Percentiles rank a stretch among this genome's conserved stretches.
Conservation (phyloP, 1,140 invertebrate species). For the Marisa cornuarietis region DNA sequence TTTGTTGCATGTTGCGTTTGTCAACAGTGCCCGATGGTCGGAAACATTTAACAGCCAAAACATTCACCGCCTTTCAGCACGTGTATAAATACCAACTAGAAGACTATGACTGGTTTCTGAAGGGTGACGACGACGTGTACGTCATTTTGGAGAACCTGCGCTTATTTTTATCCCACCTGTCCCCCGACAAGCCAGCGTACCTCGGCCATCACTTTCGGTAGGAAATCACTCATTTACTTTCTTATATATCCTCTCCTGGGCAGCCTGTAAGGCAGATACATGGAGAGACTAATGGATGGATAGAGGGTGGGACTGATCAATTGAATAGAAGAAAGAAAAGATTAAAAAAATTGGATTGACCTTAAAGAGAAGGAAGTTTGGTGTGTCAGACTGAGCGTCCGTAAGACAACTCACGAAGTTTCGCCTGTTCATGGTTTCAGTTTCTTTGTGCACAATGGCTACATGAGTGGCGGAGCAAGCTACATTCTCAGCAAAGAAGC, state of each 20-base stretch:
- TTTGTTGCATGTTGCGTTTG: too few species aligned
- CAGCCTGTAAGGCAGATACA: too few species aligned
- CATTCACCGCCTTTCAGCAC: slow-evolving; percentile 22
- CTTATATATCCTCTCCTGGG: not conserved
- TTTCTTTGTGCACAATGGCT: slow-evolving; percentile 36
- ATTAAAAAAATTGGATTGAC: not conserved
- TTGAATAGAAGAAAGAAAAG: not conserved
- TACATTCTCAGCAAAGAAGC: slow-evolving; percentile 80
- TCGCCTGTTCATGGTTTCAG: slow-evolving; percentile 4
- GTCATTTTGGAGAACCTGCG: slow-evolving; percentile 87
- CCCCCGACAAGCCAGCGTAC: slow-evolving; percentile 38
- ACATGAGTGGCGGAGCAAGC: slow-evolving; percentile 66
- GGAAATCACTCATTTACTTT: not conserved
- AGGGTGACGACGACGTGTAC: slow-evolving; percentile 38
- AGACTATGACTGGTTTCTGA: slow-evolving; percentile 54
- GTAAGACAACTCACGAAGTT: not conserved
- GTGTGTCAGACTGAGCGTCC: not conserved
- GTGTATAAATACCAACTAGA: slow-evolving; percentile 34
- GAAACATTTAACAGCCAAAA: slow-evolving; percentile 18
- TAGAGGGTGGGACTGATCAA: not conserved
- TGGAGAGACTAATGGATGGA: too few species aligned
- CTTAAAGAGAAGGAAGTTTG: not conserved
- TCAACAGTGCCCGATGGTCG: slow-evolving; percentile 14
- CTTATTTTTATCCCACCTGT: slow-evolving; percentile 78
- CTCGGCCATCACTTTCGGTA: slow-evolving; percentile 24